These are phyloP conservation scores for Nomada fucata DNA, from an alignment of 2,888 invertebrate genomes.

Conservation along the genomic window DNA sequence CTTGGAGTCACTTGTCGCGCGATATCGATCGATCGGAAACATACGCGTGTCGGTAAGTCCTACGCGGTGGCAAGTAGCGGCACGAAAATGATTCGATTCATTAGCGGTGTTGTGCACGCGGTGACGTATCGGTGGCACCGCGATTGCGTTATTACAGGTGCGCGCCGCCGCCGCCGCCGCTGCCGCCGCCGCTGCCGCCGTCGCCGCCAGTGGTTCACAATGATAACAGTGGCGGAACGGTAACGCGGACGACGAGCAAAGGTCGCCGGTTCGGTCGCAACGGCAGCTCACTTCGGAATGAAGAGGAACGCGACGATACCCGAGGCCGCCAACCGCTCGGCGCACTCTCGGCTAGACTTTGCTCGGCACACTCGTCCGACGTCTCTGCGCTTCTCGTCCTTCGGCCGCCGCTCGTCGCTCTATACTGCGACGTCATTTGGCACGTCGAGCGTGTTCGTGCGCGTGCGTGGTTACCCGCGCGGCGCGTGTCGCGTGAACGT, in stretches of 20 bases:
- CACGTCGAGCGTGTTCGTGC: constrained; percentile 56
- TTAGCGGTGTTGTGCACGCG: constrained; percentile 43
- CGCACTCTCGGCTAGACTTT: constrained; percentile 57
- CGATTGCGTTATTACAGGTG: constrained; percentile 33
- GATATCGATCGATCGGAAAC: constrained; percentile 61
- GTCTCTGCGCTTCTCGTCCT: constrained; percentile 61
- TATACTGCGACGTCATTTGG: constrained; percentile 60
- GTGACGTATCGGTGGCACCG: constrained; percentile 29
- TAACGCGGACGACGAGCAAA: not conserved
- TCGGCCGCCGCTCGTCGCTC: constrained; percentile 52
- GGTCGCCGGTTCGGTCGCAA: constrained; percentile 53
- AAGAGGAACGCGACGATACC: constrained; percentile 44
- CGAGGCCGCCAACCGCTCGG: constrained; percentile 60
- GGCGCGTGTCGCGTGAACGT: constrained; percentile 54
- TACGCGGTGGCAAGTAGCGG: constrained; percentile 39
- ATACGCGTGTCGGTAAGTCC: constrained; percentile 49
- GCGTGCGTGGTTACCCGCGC: constrained; percentile 43
- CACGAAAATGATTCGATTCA: constrained; percentile 47
- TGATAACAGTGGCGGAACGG: not conserved
- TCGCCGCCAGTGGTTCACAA: constrained; percentile 14
- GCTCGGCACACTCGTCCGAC: constrained; percentile 51
- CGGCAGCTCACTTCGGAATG: constrained; percentile 68
- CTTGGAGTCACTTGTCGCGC: constrained; percentile 58
- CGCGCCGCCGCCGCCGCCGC: constrained; percentile 39
- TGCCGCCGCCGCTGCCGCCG: constrained; percentile 36